phyloP scores from a whole-genome alignment of 2,888 invertebrate genomes.

The Ligdia adustata region DNA sequence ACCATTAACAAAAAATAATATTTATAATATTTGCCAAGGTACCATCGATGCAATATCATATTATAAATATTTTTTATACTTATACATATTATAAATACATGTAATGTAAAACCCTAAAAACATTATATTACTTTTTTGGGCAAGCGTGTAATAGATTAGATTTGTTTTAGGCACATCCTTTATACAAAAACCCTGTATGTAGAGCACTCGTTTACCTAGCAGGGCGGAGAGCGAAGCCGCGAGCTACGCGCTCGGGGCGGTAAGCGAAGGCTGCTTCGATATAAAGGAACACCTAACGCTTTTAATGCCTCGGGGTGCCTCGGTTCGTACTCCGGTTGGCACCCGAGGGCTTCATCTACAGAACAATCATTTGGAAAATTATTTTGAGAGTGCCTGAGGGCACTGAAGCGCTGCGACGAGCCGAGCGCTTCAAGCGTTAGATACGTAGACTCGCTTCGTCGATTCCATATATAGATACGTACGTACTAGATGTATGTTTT shows the following conservation, averaged over 20 bases:
- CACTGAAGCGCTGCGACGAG: conserved; percentile 24
- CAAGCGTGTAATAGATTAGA: too few species aligned
- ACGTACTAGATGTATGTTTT: neutral
- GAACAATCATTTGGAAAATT: conserved; percentile 78
- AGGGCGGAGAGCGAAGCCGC: conserved; percentile 16
- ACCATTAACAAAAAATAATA: too few species aligned
- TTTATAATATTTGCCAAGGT: too few species aligned
- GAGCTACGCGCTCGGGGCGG: conserved; percentile 39
- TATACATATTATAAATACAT: too few species aligned
- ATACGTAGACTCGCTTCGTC: conserved; percentile 20
- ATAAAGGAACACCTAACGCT: conserved; percentile 61
- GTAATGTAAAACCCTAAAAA: too few species aligned
- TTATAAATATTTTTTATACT: too few species aligned
- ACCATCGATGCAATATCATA: too few species aligned
- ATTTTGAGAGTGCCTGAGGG: conserved; percentile 67
- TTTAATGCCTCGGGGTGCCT: conserved; percentile 53
- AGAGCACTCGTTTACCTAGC: too few species aligned
- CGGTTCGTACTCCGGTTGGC: conserved; percentile 21
- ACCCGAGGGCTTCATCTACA: conserved; percentile 68
- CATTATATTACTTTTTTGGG: too few species aligned
- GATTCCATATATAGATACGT: neutral
- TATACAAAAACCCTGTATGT: too few species aligned
- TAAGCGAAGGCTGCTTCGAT: conserved; percentile 38
- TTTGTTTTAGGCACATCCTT: too few species aligned
- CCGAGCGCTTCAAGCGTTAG: conserved; percentile 16